Evolutionary conservation across 2,113 vertebrate species (phyloP).

Genomic region (Genyomyrus donnyi): DNA sequence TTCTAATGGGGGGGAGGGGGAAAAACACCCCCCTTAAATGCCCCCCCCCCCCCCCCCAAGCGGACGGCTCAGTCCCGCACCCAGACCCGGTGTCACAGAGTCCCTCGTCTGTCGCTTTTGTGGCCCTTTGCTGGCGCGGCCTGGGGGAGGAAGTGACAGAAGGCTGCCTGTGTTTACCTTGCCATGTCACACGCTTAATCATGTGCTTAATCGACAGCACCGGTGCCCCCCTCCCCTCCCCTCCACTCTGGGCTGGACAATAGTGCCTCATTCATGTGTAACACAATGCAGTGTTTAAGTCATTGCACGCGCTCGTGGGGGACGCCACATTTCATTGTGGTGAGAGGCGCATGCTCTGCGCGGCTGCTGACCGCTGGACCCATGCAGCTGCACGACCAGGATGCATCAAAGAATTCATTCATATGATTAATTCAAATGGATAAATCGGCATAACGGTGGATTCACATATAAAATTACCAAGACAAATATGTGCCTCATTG

Average conservation of each 20-base stretch:
- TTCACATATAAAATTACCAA: slow-evolving; percentile 61
- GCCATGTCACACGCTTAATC: slow-evolving; percentile 95
- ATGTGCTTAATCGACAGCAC: slow-evolving; percentile 85
- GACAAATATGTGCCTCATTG: slow-evolving; percentile 66
- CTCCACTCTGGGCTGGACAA: slow-evolving; percentile 62
- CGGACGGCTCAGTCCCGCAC: slow-evolving; percentile 1
- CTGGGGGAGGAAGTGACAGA: slow-evolving; percentile 81
- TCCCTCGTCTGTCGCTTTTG: slow-evolving; percentile 60
- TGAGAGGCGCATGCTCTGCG: slow-evolving; percentile 79
- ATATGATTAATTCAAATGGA: slow-evolving; percentile 74
- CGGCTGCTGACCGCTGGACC: slow-evolving; percentile 65
- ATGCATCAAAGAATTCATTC: slow-evolving; percentile 63
- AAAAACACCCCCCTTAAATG: slow-evolving; percentile 67
- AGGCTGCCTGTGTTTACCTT: slow-evolving; percentile 91
- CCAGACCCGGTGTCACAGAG: slow-evolving; percentile 54
- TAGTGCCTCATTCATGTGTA: slow-evolving; percentile 83
- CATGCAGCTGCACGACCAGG: slow-evolving; percentile 75
- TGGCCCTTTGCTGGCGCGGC: slow-evolving; percentile 39
- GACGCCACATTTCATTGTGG: slow-evolving; percentile 80
- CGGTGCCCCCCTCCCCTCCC: slow-evolving; percentile 51
- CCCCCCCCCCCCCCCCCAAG: slow-evolving; percentile 60
- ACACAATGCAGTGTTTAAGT: slow-evolving; percentile 94
- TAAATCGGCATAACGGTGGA: slow-evolving; percentile 59
- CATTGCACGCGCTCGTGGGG: slow-evolving; percentile 73
- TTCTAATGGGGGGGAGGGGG: slow-evolving; percentile 68